Conservation (phyloP, 1,140 invertebrate species). For the Camponotus vicinus region DNA sequence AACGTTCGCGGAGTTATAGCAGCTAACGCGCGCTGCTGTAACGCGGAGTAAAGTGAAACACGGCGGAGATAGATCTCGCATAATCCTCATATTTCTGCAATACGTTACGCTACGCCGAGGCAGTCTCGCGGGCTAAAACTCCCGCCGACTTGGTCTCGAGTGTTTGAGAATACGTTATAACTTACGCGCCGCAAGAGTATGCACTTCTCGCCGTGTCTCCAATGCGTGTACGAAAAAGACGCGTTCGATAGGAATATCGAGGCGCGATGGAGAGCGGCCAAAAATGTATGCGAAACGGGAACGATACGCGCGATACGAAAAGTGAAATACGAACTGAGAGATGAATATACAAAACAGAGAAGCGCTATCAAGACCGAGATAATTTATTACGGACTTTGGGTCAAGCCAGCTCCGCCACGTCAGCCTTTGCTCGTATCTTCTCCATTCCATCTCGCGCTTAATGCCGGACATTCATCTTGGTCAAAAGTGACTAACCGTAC, state of each 20-base stretch:
- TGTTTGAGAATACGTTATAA: constrained; percentile 61
- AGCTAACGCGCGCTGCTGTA: constrained; percentile 49
- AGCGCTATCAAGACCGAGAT: constrained; percentile 41
- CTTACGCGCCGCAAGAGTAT: constrained; percentile 34
- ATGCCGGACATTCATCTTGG: constrained; percentile 55
- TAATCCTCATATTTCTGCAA: constrained; percentile 62
- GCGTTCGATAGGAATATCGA: constrained; percentile 19
- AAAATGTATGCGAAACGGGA: constrained; percentile 5
- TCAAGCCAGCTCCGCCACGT: constrained; percentile 14
- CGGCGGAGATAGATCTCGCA: constrained; percentile 62
- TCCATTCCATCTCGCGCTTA: constrained; percentile 39
- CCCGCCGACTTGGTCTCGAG: constrained; percentile 48
- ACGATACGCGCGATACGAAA: not conserved
- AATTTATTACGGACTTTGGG: constrained; percentile 43
- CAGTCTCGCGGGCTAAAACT: constrained; percentile 38
- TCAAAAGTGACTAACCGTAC: constrained; percentile 46
- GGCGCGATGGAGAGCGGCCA: not conserved
- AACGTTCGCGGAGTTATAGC: constrained; percentile 53
- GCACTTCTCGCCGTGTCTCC: constrained; percentile 33
- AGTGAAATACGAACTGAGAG: not conserved
- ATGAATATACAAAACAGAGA: constrained; percentile 8
- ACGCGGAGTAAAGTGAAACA: constrained; percentile 58
- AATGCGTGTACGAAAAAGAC: constrained; percentile 15
- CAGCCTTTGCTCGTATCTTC: constrained; percentile 18
- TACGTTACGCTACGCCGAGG: constrained; percentile 42